Evolutionary conservation across 2,888 invertebrate genomes (phyloP), one percentile per base, ranked within the genome.

Genomic region (Gasteruption jaculator): DNA sequence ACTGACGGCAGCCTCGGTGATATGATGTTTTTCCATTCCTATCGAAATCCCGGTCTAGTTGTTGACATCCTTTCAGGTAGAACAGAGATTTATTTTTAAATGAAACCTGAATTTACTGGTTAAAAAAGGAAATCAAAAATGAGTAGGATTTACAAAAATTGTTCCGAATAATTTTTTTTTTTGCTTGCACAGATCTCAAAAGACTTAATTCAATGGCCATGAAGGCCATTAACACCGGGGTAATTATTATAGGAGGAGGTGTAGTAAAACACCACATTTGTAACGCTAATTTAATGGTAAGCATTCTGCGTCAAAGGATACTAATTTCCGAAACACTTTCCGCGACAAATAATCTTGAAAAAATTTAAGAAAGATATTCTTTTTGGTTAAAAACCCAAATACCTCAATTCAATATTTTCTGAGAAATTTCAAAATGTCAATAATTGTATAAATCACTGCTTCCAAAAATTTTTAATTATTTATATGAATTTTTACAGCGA

Each of bases 1-100:
- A 99, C 99, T 0, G 99, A 99, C 74, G 99, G 99, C 1, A 94
- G 94, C 54, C 74, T 90, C 46, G 95, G 99, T 0, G 99, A 99
- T 67, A 97, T 99, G 96, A 89, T 99, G 82, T 99, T 93, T 70
- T 95, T 99, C 65, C 97, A 99, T 73, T 92, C 95, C 0, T 94
- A 85, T 66, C 86, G 84, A 55, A 87, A 87, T 65, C 92, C 96
- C 1, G 97, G 97, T 1, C 76, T 99, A 5, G 76, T 94, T 19
- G 74, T 99, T 33, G 99, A 99, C 68, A 92, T 99, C 64, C 76
- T 95, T 15, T 86, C 91, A 65, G 85, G 85, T 83, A 63, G 45
- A 26, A 4, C 35, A 12, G 10, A 16, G 19, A 18, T 10, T 26
- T 27, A n/a, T 27, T 36, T 30, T 41, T 11, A 20, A 16, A 27